phyloP scores from a whole-genome alignment of 2,113 vertebrate species.

The Ictalurus furcatus region DNA sequence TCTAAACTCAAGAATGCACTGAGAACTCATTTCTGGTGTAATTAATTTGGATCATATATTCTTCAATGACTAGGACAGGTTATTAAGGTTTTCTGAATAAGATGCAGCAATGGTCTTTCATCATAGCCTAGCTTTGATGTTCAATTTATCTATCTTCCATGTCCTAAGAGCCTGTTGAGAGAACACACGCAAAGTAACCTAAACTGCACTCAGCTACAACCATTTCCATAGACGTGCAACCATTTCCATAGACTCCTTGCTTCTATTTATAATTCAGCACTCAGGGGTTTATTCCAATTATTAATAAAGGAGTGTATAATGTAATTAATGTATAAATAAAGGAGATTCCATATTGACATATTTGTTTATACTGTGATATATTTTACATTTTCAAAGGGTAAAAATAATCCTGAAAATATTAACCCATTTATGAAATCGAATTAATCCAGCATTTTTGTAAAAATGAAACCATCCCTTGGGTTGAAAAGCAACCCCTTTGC shows the following conservation, averaged over 20 bases:
- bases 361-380: too few relatives aligned
- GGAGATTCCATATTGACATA: too few relatives aligned
- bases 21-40: neutral
- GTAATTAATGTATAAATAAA: too few relatives aligned
- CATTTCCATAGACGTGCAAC: neutral
- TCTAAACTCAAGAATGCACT: neutral
- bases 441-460: too few relatives aligned
- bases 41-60: neutral
- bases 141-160: neutral
- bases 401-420: too few relatives aligned
- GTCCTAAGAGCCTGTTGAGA: neutral
- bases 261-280: neutral
- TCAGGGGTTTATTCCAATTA: neutral
- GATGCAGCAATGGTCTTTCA: neutral
- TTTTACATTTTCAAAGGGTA: too few relatives aligned
- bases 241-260: neutral
- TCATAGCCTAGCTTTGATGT: neutral
- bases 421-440: too few relatives aligned
- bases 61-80: neutral
- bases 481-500: too few relatives aligned
- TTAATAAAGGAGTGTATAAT: neutral
- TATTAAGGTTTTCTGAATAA: neutral
- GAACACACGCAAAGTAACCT: neutral
- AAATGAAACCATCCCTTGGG: too few relatives aligned
- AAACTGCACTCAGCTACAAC: neutral